Base-by-base conservation (phyloP, 2,888 invertebrate genomes). In the Stenodera caucasica region DNA sequence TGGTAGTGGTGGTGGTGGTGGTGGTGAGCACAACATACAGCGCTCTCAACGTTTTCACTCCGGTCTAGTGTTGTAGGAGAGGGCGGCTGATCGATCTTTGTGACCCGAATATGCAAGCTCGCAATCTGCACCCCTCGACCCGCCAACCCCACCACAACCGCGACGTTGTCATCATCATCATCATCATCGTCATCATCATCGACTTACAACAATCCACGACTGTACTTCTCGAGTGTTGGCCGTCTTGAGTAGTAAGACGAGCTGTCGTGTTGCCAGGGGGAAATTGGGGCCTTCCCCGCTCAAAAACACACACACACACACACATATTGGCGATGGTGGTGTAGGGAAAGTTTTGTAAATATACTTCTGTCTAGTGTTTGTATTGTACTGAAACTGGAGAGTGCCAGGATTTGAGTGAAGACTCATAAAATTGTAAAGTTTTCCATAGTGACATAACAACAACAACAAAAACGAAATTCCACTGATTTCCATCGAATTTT, bases 21-120 rank as follows among this genome's bases (percentile, higher is more conserved):
- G 30, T 30, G 26, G 37, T 21, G 37, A 45, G 30, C 23, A 35
- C 23, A 32, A 53, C 52, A 29, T 45, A 45, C 45, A 45, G 45
- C 45, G 45, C 45, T 18, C 45, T 45, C 45, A 45, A 45, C 45
- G 45, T 45, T 45, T 45, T 45, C 45, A 45, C 45, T 45, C 45
- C 12, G 18, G 21, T 45, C 2, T 21, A 12, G 45, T 45, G 11
- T 45, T 18, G 40, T 40, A 35, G 35, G 21, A 45, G 45, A 45
- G 45, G 45, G 45, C 21, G 45, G 45, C 55, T 59, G 59, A 63
- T 63, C 63, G 63, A 63, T 63, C 59, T 58, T 53, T 49, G 61
- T 63, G 63, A 63, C 63, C 63, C 59, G 59, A 63, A 63, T 63
- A 63, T 63, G 59, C 63, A 59, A 56, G 63, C 62, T 50, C 49